Base-by-base conservation (phyloP, 2,888 invertebrate genomes). In the Ochlodes sylvanus region DNA sequence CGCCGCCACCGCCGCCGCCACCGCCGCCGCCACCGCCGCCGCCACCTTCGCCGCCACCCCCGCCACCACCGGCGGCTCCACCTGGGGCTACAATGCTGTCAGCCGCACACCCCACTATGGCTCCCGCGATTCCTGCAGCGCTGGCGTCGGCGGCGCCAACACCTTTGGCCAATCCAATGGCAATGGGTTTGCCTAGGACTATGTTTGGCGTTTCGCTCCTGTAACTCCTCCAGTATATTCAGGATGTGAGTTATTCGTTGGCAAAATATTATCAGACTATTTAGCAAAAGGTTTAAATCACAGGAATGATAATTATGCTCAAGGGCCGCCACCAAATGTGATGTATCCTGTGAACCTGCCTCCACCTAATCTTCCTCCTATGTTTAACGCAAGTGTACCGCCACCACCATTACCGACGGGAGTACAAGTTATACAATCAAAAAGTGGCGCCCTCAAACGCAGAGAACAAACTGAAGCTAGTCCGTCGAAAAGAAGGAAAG, bases 401-500 rank as follows among this genome's bases (percentile, higher is more conserved):
- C 91, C 91, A 2, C 90, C 90, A 0, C 80, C 83, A 17, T 60
- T 87, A 27, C 78, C 78, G 79, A 7, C 15, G 5, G 44, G 57
- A 38, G 55, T 71, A 34, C n/a, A n/a, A n/a, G n/a, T n/a, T n/a
- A n/a, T n/a, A n/a, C 72, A 72, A 57, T 32, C 73, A 15, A 75
- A 71, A 69, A 81, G 69, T 73, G 74, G 73, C 47, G 63, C 70
- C 5, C n/a, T 74, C 0, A 88, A 87, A 74, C 76, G 85, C 52
- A 14, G 76, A 63, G 21, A 68, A 17, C 68, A 71, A 9, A 41
- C 55, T 15, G 63, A 55, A 63, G 63, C 55, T 63, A 63, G 84
- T 75, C 83, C 89, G 77, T 79, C 79, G 81, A 90, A 90, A 84
- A 56, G 75, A 73, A 78, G 83, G 79, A 90, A 86, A 77, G 61